Evolutionary conservation across 2,888 invertebrate genomes (phyloP), one percentile per base, ranked within the genome.

Genomic region (Stomorhina lunata): DNA sequence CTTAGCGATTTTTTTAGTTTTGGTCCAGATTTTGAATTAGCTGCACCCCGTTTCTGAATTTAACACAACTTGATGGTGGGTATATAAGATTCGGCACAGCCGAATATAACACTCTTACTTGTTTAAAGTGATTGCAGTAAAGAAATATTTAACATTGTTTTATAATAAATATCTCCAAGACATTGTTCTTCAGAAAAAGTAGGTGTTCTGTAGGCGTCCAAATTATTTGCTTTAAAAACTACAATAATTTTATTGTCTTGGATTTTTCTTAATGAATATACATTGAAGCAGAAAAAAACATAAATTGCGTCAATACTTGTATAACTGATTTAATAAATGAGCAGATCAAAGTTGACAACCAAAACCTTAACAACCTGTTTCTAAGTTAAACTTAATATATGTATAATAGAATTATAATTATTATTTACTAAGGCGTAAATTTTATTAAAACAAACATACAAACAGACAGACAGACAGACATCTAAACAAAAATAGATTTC

Each of bases 201-300:
- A 78, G 81, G 81, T 53, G 78, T 63, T 65, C 22, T n/a, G 81
- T 78, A 78, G 81, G 81, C 81, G 81, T 75, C 3, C 4, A 71
- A 48, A 65, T 78, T 78, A 12, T 55, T 65, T 71, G 55, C n/a
- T 45, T 55, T n/a, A 10, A 17, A 25, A n/a, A n/a, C n/a, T n/a
- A 5, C 27, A 55, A 32, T 45, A 15, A 32, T 6, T 59, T 48
- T 15, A 12, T 29, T 76, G 9, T 15, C 61, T 15, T 55, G 15
- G 10, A 53, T 45, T 45, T 27, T 50, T 20, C 25, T 59, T 45
- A 57, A 66, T 50, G 34, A 57, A 43, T 17, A 22, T 32, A 37
- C 45, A 27, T 27, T 65, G 9, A n/a, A 50, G 34, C 45, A 59
- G 57, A 72, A 59, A 57, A 27, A 7, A 40, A 63, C 63, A 50